Evolutionary conservation across 2,888 invertebrate genomes (phyloP), one percentile per base, ranked within the genome.

Genomic region (Machimus atricapillus): DNA sequence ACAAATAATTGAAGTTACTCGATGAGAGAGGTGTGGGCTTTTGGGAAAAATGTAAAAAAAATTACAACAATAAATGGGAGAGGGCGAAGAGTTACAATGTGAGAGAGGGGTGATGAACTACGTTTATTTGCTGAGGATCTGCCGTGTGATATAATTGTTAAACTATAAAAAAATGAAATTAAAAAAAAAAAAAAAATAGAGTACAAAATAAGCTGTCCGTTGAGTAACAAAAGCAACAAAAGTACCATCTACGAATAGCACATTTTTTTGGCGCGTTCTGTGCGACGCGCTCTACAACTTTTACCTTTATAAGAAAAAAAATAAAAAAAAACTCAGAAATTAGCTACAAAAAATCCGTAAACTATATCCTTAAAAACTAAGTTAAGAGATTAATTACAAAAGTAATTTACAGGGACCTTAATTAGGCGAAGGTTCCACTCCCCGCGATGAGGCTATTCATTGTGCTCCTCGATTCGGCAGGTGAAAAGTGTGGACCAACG

Each of bases 341-440:
- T 79, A 79, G 79, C 79, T 79, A 79, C 52, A 83, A 83, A 66
- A 66, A 66, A 66, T 27, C 40, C 66, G 66, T 66, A 83, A 66
- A 79, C 19, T 79, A 79, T 31, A 23, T 52, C 23, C 27, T 79
- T n/a, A n/a, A 79, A 31, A 79, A 79, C 79, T 79, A 79, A 27
- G n/a, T 79, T 79, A 37, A 83, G 82, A 83, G 82, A 83, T 83
- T 83, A 83, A 83, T 83, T 83, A 83, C 82, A 83, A 52, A 83
- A 83, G 40, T 82, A 83, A 83, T 83, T 83, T 66, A 83, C 58
- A 83, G 66, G 66, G 34, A 82, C 23, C 66, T 14, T 34, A n/a
- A 46, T 40, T 66, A 16, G 66, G 58, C 19, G 82, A 40, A 31
- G 37, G 37, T 8, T 27, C 31, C 52, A 14, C 79, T 43, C 9